These are phyloP conservation scores for Ephydatia muelleri DNA, from an alignment of 37 sponge, comb jelly and placozoan genomes.

Conservation along the genomic window DNA sequence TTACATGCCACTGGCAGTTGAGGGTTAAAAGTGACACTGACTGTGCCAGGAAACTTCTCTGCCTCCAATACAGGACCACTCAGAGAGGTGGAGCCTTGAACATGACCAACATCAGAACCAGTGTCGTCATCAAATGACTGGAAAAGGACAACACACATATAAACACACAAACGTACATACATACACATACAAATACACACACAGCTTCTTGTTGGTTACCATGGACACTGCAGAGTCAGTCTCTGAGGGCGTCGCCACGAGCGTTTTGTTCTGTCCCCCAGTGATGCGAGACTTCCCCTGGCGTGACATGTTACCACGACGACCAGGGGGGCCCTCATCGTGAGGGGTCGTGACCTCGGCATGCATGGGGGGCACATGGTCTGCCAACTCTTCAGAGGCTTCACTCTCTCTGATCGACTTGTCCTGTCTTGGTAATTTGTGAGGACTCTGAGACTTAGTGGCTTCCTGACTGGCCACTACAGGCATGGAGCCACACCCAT, in stretches of 20 bases:
- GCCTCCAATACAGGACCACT: too few relatives aligned
- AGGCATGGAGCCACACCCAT: too few relatives aligned
- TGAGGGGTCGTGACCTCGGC: too few relatives aligned
- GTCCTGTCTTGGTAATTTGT: neutral
- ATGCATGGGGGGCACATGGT: too few relatives aligned
- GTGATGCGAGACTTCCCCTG: too few relatives aligned
- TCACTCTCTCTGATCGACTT: too few relatives aligned
- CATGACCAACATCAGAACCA: constrained; percentile 9
- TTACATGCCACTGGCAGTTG: constrained; percentile 23
- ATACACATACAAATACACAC: neutral
- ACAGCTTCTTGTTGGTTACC: constrained; percentile 17
- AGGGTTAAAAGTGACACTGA: constrained; percentile 25
- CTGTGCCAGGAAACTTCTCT: neutral
- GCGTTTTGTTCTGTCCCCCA: neutral
- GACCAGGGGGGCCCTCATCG: too few relatives aligned
- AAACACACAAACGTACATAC: neutral
- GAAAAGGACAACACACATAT: neutral
- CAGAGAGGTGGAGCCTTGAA: neutral
- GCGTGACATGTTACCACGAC: too few relatives aligned
- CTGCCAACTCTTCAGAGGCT: too few relatives aligned
- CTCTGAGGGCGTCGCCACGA: constrained; percentile 18
- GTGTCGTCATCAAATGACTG: constrained; percentile 41
- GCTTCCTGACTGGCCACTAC: too few relatives aligned
- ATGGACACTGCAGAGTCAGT: constrained; percentile 65
- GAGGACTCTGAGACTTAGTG: neutral